Percentiles rank a stretch among this genome's conserved stretches.
Conservation (phyloP, 2,888 invertebrate genomes). For the Scaeva pyrastri region DNA sequence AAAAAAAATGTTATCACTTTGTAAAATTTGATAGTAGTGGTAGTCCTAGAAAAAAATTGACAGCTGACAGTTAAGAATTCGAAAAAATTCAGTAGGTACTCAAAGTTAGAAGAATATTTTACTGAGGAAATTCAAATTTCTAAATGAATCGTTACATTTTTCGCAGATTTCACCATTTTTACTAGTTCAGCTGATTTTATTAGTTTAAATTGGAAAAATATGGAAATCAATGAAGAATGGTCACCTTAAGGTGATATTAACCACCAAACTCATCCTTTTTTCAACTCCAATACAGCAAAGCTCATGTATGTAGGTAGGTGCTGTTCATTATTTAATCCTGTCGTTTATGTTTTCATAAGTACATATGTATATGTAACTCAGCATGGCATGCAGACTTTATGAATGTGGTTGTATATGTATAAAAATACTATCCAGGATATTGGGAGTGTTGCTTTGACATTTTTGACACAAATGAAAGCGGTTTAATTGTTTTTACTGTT, state of each 20-base stretch:
- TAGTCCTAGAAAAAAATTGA: no score
- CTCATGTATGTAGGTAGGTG: not conserved
- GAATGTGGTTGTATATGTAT: conserved; percentile 1
- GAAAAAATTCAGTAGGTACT: no score
- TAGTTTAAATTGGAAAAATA: no score
- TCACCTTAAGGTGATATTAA: not conserved
- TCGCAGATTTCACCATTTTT: no score
- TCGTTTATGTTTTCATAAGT: conserved; percentile 10
- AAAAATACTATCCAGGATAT: not conserved
- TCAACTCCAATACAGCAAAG: not conserved
- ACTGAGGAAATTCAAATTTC: no score
- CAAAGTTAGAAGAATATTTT: no score
- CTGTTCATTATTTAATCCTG: not conserved
- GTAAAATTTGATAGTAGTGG: no score
- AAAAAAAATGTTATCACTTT: no score
- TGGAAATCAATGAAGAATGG: not conserved
- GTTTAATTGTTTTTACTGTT: conserved; percentile 5
- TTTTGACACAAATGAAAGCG: conserved; percentile 2
- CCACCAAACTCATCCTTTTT: not conserved
- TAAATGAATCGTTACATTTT: no score
- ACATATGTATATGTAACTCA: not conserved
- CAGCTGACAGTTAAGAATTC: no score
- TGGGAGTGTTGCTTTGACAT: not conserved
- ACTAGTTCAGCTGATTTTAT: no score
- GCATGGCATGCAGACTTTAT: not conserved